Base-by-base conservation (phyloP, 2,888 invertebrate genomes). In the Dinocampus coccinellae region DNA sequence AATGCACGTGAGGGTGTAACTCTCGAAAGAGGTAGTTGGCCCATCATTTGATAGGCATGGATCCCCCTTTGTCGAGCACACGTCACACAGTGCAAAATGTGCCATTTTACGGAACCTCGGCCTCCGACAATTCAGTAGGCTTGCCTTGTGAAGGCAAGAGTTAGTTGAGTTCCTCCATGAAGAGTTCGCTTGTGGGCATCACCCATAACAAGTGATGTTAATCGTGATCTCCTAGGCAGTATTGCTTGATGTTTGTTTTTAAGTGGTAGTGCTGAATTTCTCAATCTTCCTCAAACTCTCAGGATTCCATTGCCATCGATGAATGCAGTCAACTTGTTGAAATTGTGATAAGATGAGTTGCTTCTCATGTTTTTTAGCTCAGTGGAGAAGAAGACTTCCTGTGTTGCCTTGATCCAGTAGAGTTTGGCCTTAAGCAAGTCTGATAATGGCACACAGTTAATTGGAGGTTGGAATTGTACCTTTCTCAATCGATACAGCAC, bases 51-150 rank as follows among this genome's bases (percentile, higher is more conserved):
- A 2, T 73, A 62, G 7, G 71, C 68, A 11, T 69, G 69, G 1
- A 10, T 47, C 22, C 69, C 70, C 1, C 76, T 36, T 20, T 74
- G 52, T 33, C 76, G 60, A 6, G 75, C 73, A 60, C 78, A 81
- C 3, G 7, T 26, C 0, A 78, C 55, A 57, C 79, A 79, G 0
- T 58, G 52, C 1, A 69, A 57, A 9, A 77, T 70, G 16, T 66
- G 69, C 1, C 72, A 24, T 13, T 69, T 55, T 0, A 76, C 69
- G 0, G 68, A 65, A 2, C 63, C 69, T 58, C 75, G 16, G 1
- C 72, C 76, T 6, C 75, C 73, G 1, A 77, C 0, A 1, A 79
- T 73, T 77, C 79, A 79, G 47, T 69, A 77, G 7, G 11, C 10
- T 34, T 73, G 68, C 1, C 74, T 62, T 1, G 67, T 39, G 3